Evolutionary conservation across 2,888 invertebrate species (phyloP).

Genomic region (Silvanus unidentatus): DNA sequence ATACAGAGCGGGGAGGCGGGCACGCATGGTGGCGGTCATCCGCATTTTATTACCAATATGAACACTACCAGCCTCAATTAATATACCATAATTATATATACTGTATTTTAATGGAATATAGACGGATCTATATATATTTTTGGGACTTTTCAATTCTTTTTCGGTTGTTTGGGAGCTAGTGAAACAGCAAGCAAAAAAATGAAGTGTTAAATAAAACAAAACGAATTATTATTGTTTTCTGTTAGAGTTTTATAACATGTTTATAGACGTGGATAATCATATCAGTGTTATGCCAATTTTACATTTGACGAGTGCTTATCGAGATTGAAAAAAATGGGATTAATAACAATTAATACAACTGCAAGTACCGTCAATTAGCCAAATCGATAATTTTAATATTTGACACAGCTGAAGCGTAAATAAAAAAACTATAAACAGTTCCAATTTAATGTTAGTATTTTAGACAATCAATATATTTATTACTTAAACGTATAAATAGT

Average conservation of each 20-base stretch:
- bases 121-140: no score
- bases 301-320: slow-evolving; percentile 8
- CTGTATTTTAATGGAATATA: neutral
- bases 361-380: slow-evolving; percentile 9
- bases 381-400: neutral
- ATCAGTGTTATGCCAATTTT: slow-evolving; percentile 15
- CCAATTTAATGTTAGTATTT: neutral
- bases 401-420: neutral
- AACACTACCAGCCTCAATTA: slow-evolving; percentile 41
- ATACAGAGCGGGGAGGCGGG: slow-evolving; percentile 59
- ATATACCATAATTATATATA: no score
- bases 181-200: neutral
- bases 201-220: no score
- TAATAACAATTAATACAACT: neutral
- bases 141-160: no score
- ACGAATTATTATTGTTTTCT: neutral
- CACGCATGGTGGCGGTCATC: slow-evolving; percentile 39
- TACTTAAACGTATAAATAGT: neutral
- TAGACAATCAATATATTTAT: slow-evolving; percentile 1
- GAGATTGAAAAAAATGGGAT: neutral
- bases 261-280: slow-evolving; percentile 12
- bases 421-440: no score
- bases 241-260: slow-evolving; percentile 1
- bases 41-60: slow-evolving; percentile 45
- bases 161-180: neutral